Evolutionary conservation across 1,140 invertebrate genomes (phyloP), one percentile per base, ranked within the genome.

Genomic region (Drosophila dunni): DNA sequence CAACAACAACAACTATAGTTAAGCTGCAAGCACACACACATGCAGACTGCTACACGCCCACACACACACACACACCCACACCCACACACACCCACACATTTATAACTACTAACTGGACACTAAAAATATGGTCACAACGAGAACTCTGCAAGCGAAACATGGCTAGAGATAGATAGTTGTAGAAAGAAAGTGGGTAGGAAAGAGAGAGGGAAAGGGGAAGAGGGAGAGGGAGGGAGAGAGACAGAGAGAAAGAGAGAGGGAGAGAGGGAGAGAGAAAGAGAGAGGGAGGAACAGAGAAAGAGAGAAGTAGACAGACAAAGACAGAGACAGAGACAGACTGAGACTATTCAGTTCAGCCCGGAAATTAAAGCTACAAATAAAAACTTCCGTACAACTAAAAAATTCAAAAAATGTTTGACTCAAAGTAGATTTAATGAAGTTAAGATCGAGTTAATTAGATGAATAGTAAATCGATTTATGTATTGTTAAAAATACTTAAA

Each of bases 121-220:
- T 73, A 61, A 82, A 86, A 86, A 86, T 88, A 88, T 86, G 82
- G 78, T 75, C 78, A 42, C 44, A 81, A 34, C 38, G 53, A 24
- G 57, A 56, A 42, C 42, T 46, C 65, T 3, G 40, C 38, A 11
- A 42, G 11, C 8, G 11, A 13, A 29, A 11, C 15, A 33, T 17
- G 36, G 53, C 34, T 11, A 61, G 20, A 10, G 42, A 38, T 7
- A 17, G n/a, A 33, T 4, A 50, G 3, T 13, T 1, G 34, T 2
- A 58, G 24, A 50, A 8, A 50, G 9, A 48, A 3, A 34, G 10
- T 38, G 34, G 7, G 6, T 36, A 4, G 36, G 10, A 42, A 2
- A 63, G 0, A 17, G 57, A 58, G 7, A 50, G 7, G 7, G 29
- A 48, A 4, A 36, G 13, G 46, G 17, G 17, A 8, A 40, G 8